These are phyloP conservation scores for Phenganax stokvisi DNA, from an alignment of 92 coral and sea anemone genomes.

Conservation along the genomic window DNA sequence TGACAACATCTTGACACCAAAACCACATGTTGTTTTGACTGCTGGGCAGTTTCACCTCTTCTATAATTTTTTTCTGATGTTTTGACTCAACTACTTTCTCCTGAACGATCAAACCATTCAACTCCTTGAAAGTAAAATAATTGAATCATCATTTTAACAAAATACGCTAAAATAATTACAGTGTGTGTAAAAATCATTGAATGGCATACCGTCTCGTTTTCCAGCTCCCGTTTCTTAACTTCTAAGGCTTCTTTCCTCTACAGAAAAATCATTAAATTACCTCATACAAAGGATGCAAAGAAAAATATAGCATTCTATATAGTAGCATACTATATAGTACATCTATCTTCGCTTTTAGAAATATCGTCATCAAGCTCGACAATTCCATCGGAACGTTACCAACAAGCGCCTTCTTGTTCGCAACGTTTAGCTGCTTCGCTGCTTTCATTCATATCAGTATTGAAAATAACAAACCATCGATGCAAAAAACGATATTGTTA, in stretches of 20 bases:
- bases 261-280: background rate
- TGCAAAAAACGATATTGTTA: too few relatives aligned
- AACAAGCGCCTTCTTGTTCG: too few relatives aligned
- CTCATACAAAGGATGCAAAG: background rate
- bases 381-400: too few relatives aligned
- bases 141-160: background rate
- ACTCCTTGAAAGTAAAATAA: slow-evolving; percentile 51
- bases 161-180: too few relatives aligned
- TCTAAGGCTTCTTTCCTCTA: slow-evolving; percentile 70
- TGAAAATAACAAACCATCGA: too few relatives aligned
- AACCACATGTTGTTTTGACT: background rate
- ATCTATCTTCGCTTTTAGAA: too few relatives aligned
- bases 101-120: slow-evolving; percentile 95
- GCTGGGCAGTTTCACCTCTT: slow-evolving; percentile 51
- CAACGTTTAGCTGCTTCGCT: too few relatives aligned
- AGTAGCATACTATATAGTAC: too few relatives aligned
- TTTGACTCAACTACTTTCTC: slow-evolving; percentile 88
- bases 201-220: slow-evolving; percentile 70
- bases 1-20: background rate
- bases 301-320: background rate
- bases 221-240: slow-evolving; percentile 49
- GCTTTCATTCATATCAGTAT: too few relatives aligned
- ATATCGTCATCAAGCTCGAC: too few relatives aligned
- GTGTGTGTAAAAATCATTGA: background rate
- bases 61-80: slow-evolving; percentile 62